These are phyloP conservation scores for Heteromormyrus szaboi DNA, from an alignment of 2,797 vertebrate genomes.

Conservation along the genomic window DNA sequence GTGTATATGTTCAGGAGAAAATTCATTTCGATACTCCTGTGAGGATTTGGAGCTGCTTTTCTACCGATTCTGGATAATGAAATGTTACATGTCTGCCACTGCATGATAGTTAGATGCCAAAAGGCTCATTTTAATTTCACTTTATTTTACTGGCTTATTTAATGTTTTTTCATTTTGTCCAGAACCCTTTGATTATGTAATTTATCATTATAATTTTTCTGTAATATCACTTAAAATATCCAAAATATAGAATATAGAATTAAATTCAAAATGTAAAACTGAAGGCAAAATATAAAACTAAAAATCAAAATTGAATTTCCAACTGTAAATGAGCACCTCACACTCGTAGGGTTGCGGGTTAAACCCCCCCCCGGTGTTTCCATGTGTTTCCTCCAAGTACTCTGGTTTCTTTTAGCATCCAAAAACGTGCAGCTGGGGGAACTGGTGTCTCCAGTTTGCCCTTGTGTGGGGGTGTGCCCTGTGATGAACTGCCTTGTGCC, in stretches of 20 bases:
- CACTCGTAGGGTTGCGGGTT: too few species aligned
- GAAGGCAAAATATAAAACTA: background rate
- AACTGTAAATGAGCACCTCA: background rate
- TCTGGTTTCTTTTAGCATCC: background rate
- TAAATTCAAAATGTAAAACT: background rate
- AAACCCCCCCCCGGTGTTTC: background rate
- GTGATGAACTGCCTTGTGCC: background rate
- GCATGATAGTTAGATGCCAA: background rate
- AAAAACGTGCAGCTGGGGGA: background rate
- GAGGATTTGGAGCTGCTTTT: background rate
- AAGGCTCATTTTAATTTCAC: background rate
- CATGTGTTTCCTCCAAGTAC: background rate
- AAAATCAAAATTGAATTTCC: background rate
- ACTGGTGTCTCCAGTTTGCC: background rate
- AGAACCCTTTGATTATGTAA: background rate
- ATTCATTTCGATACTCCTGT: background rate
- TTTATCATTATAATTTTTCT: background rate
- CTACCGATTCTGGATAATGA: background rate
- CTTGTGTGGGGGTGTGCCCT: background rate
- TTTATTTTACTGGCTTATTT: background rate
- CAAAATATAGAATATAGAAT: too few species aligned
- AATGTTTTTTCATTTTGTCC: background rate
- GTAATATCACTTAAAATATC: background rate
- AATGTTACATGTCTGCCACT: background rate
- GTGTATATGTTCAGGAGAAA: background rate